phyloP scores from a whole-genome alignment of 2,113 vertebrate species.

The Clupea harengus region DNA sequence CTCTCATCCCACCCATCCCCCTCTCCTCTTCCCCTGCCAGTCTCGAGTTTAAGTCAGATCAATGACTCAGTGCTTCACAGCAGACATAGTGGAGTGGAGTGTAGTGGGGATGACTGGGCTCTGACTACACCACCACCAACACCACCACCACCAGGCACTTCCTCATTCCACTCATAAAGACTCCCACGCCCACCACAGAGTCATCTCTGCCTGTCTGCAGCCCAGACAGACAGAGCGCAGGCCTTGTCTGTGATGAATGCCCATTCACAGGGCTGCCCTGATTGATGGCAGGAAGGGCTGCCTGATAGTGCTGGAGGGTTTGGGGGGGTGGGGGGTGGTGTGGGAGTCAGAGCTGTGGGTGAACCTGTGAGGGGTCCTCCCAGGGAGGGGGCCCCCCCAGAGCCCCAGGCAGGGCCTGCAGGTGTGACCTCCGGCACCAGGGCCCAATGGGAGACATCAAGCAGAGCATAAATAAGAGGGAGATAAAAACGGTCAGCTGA shows the following conservation, averaged over 20 bases:
- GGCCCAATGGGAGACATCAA: neutral
- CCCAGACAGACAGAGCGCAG: neutral
- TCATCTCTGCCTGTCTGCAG: neutral
- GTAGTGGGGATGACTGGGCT: neutral
- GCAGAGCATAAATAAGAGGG: neutral
- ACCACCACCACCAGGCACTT: neutral
- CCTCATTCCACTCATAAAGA: neutral
- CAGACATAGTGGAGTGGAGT: neutral
- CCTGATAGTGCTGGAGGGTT: neutral
- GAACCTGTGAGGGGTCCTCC: neutral
- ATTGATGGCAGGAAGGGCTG: neutral
- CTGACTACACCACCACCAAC: neutral
- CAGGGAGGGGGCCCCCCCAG: too few species aligned
- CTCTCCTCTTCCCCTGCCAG: neutral
- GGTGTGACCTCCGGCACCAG: conserved; percentile 7
- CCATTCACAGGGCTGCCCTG: neutral
- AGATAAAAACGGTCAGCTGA: neutral
- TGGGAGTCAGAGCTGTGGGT: neutral
- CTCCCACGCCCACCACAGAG: neutral
- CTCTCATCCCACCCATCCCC: neutral
- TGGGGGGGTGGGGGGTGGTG: neutral
- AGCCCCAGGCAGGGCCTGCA: neutral
- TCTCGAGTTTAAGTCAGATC: neutral
- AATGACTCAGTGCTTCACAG: too few species aligned
- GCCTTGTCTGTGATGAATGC: neutral